Evolutionary conservation across 2,797 vertebrate species (phyloP), one percentile per base, ranked within the genome.

Genomic region (Bradypodion pumilum): DNA sequence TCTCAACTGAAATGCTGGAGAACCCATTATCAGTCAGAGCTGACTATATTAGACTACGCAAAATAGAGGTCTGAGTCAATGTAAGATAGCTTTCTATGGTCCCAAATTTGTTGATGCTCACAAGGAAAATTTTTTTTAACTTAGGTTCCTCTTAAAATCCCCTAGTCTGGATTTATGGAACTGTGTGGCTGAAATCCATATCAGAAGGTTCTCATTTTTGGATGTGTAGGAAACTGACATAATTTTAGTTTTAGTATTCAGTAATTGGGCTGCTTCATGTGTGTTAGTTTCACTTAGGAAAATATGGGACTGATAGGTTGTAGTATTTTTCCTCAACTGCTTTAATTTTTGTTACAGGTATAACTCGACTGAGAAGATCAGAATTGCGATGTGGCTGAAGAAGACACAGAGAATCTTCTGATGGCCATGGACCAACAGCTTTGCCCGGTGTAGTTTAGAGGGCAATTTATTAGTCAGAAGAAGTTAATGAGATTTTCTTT

Each of bases 271-370:
- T 37, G 7, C 10, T n/a, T 9, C 2, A 46, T 7, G 6, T 62
- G 35, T 78, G 60, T 44, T 16, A 9, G 7, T 32, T 81, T 62
- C 37, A 29, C 42, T 63, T 82, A n/a, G 42, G 6, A 49, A 29
- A 27, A 25, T 27, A 46, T 42, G 21, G 35, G n/a, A 37, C 7
- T 80, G 32, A 27, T 59, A 2, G 49, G 15, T 29, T 16, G 52
- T 27, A 27, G 12, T 6, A n/a, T 29, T 68, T 12, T 74, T 52
- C 46, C 56, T 8, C 27, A 35, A 42, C 42, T 15, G 56, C 73
- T 82, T 40, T 62, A 42, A 74, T 69, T 35, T 86, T 76, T 90
- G 35, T 76, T 40, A 85, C 73, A 79, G 79, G 80, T 88, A 73
- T 35, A 0, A 56, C 62, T 74, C 66, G 81, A 23, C 3, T 0